Evolutionary conservation across 2,888 invertebrate genomes (phyloP), one percentile per base, ranked within the genome.

Genomic region (Carterocephalus palaemon): DNA sequence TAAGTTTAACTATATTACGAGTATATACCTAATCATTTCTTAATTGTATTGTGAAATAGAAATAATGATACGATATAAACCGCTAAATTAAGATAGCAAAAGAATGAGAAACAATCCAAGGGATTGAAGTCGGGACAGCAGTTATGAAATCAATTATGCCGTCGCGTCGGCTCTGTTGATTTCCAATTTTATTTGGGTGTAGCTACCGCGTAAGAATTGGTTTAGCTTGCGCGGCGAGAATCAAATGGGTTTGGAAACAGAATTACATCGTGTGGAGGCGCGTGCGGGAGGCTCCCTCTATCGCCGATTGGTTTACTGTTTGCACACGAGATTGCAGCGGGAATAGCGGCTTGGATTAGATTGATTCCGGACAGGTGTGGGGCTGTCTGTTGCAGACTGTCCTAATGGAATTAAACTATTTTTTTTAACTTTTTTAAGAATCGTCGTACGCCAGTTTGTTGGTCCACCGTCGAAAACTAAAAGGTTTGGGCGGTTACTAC

Each of bases 251-350:
- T 37, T 43, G 10, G 29, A 29, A 43, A 43, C 34, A 36, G 43
- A 36, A 36, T 43, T 43, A 23, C 3, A 22, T 20, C 22, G 34
- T 39, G 23, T 17, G 6, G 38, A 22, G 36, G 28, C 41, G 33
- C 34, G 45, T 38, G 51, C 51, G 39, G 42, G 45, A 45, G 24
- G 23, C 39, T 31, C 40, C 40, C 34, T 39, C 40, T 39, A 47
- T 45, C 47, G 36, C 9, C 43, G 73, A 77, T 78, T 74, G 75
- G 71, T 75, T 73, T 64, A 66, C 68, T 77, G 67, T 77, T 75
- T 72, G 66, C 75, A 63, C 66, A 36, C 43, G 23, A 45, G 43
- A 45, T 45, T 45, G 43, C 36, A 37, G 22, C 29, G 43, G 53
- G 50, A 46, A 57, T 47, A n/a, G 62, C 58, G 58, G 65, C 43